Conservation (phyloP, 2,113 vertebrate genomes). For the Carettochelys insculpta region DNA sequence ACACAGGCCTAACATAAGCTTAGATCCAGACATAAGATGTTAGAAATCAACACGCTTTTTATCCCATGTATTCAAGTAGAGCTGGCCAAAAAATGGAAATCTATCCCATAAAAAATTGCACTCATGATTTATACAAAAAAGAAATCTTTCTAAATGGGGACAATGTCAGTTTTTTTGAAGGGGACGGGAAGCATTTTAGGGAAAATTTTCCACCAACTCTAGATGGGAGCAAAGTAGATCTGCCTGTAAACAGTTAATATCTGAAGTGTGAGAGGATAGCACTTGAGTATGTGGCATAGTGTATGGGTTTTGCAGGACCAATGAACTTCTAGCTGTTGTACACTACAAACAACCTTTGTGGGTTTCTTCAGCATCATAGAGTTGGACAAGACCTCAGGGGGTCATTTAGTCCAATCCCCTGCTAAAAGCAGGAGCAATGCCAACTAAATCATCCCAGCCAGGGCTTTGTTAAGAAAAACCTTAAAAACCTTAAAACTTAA, state of each 20-base stretch:
- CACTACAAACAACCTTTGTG: rapidly evolving
- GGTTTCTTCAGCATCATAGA: no score
- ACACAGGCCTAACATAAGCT: no score
- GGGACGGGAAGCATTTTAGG: neutral
- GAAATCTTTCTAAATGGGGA: neutral
- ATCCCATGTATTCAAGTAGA: neutral
- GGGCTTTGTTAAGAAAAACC: no score
- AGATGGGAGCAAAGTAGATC: neutral
- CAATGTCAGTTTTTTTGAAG: neutral
- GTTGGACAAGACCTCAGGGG: no score
- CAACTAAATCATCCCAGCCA: no score
- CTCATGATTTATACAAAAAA: no score
- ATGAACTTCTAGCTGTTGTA: neutral
- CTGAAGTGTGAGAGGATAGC: neutral
- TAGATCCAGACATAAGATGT: neutral
- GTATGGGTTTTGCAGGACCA: neutral
- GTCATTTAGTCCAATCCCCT: no score
- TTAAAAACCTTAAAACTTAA: no score
- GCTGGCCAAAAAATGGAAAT: neutral
- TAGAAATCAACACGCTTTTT: conserved; percentile 12
- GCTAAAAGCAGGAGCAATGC: no score
- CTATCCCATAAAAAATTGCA: neutral
- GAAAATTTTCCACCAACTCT: neutral
- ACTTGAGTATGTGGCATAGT: neutral
- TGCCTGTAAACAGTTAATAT: neutral